Conservation (phyloP, 2,888 invertebrate genomes). For the Habrosyne pyritoides region DNA sequence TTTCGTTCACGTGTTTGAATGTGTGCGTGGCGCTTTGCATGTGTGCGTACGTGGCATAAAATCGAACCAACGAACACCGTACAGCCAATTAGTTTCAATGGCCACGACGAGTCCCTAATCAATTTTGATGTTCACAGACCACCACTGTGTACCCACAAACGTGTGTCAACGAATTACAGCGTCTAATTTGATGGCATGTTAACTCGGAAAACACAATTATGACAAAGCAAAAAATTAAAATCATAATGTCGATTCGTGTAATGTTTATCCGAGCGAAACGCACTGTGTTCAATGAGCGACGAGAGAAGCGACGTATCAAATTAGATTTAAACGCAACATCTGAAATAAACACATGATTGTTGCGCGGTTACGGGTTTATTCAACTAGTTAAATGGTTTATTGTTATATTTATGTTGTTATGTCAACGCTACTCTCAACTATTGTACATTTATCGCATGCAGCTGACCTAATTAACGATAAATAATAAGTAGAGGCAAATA, state of each 20-base stretch:
- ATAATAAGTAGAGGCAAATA: constrained; percentile 7
- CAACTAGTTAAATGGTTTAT: background rate
- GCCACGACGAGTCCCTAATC: constrained; percentile 63
- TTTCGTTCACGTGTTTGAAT: background rate
- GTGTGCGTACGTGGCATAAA: constrained; percentile 41
- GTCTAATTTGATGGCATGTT: background rate
- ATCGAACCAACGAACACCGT: constrained; percentile 55
- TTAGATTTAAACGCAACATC: background rate
- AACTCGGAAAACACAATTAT: background rate
- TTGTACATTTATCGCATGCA: constrained; percentile 8
- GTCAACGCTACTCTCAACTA: background rate
- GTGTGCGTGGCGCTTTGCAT: constrained; percentile 39
- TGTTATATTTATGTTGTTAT: background rate
- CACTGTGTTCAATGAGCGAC: background rate
- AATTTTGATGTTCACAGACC: constrained; percentile 48
- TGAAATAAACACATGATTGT: background rate
- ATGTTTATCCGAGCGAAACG: background rate
- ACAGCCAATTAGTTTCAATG: constrained; percentile 76
- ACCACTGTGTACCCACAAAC: constrained; percentile 25
- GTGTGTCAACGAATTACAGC: constrained; percentile 2
- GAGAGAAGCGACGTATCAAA: background rate
- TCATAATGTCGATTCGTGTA: background rate
- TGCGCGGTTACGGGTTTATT: too few relatives aligned
- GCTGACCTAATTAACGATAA: constrained; percentile 10
- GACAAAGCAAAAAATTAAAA: background rate